Base-by-base conservation (phyloP, 2,888 invertebrate species). In the Meandrusa payeni region DNA sequence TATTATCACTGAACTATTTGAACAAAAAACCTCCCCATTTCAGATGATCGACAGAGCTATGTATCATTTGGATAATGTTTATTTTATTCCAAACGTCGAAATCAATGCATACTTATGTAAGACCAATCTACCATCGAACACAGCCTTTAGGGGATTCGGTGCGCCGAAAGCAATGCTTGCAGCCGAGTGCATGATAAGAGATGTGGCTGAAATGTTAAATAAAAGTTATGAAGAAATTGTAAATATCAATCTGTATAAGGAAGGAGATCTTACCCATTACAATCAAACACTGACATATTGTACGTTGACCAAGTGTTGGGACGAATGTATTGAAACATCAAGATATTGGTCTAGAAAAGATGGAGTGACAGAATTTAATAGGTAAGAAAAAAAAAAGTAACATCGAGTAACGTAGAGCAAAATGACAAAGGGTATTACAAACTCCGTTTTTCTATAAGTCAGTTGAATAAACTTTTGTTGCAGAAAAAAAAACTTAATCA, bases 61-160 rank as follows among this genome's bases (percentile, higher is more conserved):
- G 76, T 89, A 91, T 26, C 95, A 96, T 62, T 90, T 93, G 36
- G 94, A 94, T 67, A 97, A 97, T 71, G 90, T 93, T 7, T 98
- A 97, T 74, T 90, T 88, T 54, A 91, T 97, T 55, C 94, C 94
- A 3, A 92, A 93, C 53, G 78, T 93, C 0, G 89, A 91, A 53
- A 89, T 94, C 0, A 83, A 82, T 12, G 94, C 94, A 1, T 92
- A 91, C 67, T 85, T 92, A 3, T 98, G 97, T 68, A 93, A 92
- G 76, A 98, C 98, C 0, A 97, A 98, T 82, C 75, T 95, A 51
- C 93, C 96, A 0, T 95, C 97, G 0, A 97, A 96, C 68, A 98
- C 97, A 0, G 97, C 98, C 0, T 98, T 97, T 64, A 89, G 98
- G 62, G 97, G 96, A 1, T 97, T 97, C 63, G 97, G 97, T 1